A percentile compares a stretch with the other conserved stretches of the same genome.
Conservation (phyloP, 92 coral and sea anemone species). For the Micromussa lordhowensis region DNA sequence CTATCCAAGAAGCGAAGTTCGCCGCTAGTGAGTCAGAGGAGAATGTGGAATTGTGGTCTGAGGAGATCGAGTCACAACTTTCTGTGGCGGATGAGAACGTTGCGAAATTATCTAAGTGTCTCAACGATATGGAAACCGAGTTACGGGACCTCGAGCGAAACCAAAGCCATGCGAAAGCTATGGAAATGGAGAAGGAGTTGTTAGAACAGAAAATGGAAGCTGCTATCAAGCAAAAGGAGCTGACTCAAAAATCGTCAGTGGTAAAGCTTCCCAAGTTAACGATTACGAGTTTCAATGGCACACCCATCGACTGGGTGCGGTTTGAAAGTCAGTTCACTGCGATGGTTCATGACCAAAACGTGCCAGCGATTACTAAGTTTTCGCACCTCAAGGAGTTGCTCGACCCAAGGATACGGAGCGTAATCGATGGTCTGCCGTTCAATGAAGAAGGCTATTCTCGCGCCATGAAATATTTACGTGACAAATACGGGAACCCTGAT, state of each 20-base stretch:
- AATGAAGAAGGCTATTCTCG: conserved; percentile 56
- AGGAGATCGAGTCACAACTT: conserved; percentile 25
- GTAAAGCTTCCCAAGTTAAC: no score
- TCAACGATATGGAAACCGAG: background rate
- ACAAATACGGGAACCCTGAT: conserved; percentile 59
- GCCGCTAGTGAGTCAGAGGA: conserved; percentile 40
- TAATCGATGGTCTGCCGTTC: conserved; percentile 48
- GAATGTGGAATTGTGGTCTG: conserved; percentile 26
- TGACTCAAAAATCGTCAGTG: no score
- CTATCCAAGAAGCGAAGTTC: conserved; percentile 39
- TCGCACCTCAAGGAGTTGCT: conserved; percentile 53
- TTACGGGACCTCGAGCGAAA: no score
- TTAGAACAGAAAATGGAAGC: no score
- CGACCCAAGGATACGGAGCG: conserved; percentile 27
- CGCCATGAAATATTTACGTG: conserved; percentile 46
- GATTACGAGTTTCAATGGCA: no score
- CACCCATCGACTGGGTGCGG: background rate
- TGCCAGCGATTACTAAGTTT: conserved; percentile 35
- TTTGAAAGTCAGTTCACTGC: conserved; percentile 45
- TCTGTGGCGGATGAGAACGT: conserved; percentile 25
- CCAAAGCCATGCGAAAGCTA: no score
- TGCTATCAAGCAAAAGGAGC: no score
- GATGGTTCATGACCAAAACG: conserved; percentile 47
- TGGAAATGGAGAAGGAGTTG: no score
- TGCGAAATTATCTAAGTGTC: background rate